phyloP scores from a whole-genome alignment of 2,113 vertebrate species.

The Phylloscopus trochiloides region DNA sequence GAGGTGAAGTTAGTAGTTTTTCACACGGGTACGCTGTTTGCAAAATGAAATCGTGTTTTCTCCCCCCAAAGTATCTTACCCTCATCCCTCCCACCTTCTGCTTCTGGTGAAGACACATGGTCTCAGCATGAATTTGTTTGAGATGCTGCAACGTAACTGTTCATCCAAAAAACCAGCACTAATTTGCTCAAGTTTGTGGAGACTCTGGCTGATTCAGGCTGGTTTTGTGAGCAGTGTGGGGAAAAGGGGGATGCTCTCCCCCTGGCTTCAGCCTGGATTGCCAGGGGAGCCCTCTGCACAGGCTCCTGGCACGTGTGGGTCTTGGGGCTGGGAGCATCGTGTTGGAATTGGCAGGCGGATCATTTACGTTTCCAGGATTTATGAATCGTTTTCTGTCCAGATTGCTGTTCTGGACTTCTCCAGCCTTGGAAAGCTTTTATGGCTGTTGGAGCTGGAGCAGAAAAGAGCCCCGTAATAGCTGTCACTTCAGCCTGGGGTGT shows the following conservation, averaged over 20 bases:
- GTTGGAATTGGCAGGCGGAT: conserved; percentile 22
- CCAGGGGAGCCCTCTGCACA: not conserved
- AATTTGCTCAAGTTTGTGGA: not conserved
- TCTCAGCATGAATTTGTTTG: not conserved
- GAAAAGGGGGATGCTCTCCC: not conserved
- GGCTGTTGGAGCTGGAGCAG: not conserved
- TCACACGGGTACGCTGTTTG: accelerated
- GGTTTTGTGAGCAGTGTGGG: not conserved
- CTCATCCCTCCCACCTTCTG: not conserved
- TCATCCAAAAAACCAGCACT: accelerated
- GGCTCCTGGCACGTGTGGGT: not conserved
- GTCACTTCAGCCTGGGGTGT: not conserved
- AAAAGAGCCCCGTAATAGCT: not conserved
- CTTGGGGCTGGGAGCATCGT: not conserved
- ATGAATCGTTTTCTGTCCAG: conserved; percentile 58
- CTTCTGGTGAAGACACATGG: not conserved
- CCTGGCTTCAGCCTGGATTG: not conserved
- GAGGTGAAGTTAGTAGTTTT: not conserved
- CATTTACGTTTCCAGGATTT: conserved; percentile 37
- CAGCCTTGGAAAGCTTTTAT: not conserved
- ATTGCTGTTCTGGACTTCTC: conserved; percentile 36
- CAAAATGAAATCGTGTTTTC: not conserved
- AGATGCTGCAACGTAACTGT: accelerated
- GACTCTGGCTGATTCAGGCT: not conserved
- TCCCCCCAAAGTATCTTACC: not conserved